A percentile compares a stretch with the other conserved stretches of the same genome.
These are phyloP conservation scores for Drosophila orena DNA, from an alignment of 1,140 invertebrate genomes.

Conservation along the genomic window DNA sequence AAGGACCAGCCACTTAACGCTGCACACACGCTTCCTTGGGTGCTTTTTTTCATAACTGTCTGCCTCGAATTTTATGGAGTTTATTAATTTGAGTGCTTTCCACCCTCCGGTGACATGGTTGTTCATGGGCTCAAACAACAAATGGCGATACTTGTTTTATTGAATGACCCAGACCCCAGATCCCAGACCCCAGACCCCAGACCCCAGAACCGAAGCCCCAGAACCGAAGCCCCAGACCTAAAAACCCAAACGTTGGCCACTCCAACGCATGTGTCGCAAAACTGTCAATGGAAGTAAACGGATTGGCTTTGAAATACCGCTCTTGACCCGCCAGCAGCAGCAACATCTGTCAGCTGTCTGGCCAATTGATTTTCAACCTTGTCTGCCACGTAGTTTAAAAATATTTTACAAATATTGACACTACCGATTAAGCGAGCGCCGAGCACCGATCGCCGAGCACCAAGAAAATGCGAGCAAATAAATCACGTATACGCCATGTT, in stretches of 20 bases:
- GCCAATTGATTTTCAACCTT: slow-evolving; percentile 76
- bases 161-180: slow-evolving; percentile 65
- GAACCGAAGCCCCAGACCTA: neutral
- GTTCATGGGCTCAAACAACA: slow-evolving; percentile 35
- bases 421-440: slow-evolving; percentile 31
- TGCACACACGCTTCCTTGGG: slow-evolving; percentile 42
- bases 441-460: too few relatives aligned
- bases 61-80: slow-evolving; percentile 81
- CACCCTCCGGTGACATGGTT: slow-evolving; percentile 70
- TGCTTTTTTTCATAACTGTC: slow-evolving; percentile 73
- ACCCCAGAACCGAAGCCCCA: too few relatives aligned
- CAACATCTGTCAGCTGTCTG: slow-evolving; percentile 58
- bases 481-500: slow-evolving; percentile 74
- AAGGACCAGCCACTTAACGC: slow-evolving; percentile 66
- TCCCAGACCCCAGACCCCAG: neutral
- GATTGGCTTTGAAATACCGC: slow-evolving; percentile 72
- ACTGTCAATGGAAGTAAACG: slow-evolving; percentile 79
- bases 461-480: slow-evolving; percentile 44
- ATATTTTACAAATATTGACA: slow-evolving; percentile 83
- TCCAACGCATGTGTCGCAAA: slow-evolving; percentile 74
- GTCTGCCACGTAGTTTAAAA: slow-evolving; percentile 75
- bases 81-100: slow-evolving; percentile 83
- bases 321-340: slow-evolving; percentile 19
- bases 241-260: neutral
- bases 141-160: slow-evolving; percentile 77